Evolutionary conservation across 2,888 invertebrate genomes (phyloP), one percentile per base, ranked within the genome.

Genomic region (Meliscaeva auricollis): DNA sequence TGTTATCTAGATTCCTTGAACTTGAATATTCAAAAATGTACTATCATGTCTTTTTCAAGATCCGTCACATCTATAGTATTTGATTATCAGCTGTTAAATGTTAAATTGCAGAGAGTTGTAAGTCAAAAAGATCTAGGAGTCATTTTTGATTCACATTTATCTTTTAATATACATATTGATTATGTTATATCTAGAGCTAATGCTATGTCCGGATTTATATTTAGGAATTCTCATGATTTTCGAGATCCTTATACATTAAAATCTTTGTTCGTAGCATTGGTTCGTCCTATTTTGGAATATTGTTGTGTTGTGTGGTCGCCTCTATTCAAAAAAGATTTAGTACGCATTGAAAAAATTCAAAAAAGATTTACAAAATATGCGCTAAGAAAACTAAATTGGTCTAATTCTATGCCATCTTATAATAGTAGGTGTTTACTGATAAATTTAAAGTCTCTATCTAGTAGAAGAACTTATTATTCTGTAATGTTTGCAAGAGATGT

Each of bases 331-430:
- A 60, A 60, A 4, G 22, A 8, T 38, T 15, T n/a, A n/a, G n/a
- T n/a, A n/a, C 35, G 13, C 8, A 22, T 60, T 22, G 38, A 50
- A 17, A 68, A 20, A 13, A 50, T 68, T 38, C 38, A 35, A 50
- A 68, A 68, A 46, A 9, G 26, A 32, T 68, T 50, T 17, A 68
- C 48, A 3, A 70, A 26, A 11, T 70, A 46, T 56, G 56, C 46
- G 5, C 56, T 46, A 15, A 30, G 56, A 20, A 32, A 46, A 13
- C 17, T 44, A 1, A 44, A 44, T 30, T 54, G n/a, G n/a, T n/a
- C n/a, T n/a, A n/a, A n/a, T n/a, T n/a, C n/a, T n/a, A n/a, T n/a
- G n/a, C n/a, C n/a, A n/a, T n/a, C n/a, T n/a, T n/a, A n/a, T 17
- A 32, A 70, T 3, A 17, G 13, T 17, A 46, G 26, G 4, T 26